Conservation (phyloP, 2,797 vertebrate species). For the Lacerta agilis region DNA sequence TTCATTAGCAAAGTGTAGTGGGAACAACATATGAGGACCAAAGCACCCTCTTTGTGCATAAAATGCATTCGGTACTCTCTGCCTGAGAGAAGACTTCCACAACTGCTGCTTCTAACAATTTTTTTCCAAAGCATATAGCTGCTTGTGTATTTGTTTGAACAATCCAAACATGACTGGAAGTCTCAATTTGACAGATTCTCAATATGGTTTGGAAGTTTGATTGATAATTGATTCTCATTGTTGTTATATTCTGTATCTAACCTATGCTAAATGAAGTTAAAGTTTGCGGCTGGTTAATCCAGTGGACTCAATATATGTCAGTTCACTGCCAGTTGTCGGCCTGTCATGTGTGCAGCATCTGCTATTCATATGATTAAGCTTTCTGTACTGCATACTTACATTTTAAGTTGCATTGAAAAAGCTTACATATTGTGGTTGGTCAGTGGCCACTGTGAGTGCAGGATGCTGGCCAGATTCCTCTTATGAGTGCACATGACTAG, state of each 20-base stretch:
- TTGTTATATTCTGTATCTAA: neutral
- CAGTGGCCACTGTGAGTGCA: too few species aligned
- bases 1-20: neutral
- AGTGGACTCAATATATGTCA: neutral
- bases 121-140: neutral
- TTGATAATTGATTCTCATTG: neutral
- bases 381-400: neutral
- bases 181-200: neutral
- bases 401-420: neutral
- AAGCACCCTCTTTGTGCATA: neutral
- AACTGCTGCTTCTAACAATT: neutral
- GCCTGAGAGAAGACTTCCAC: neutral
- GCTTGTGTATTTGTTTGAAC: neutral
- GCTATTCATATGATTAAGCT: neutral
- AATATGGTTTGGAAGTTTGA: neutral
- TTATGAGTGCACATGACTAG: neutral
- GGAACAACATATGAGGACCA: neutral
- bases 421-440: neutral
- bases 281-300: neutral
- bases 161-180: neutral
- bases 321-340: neutral
- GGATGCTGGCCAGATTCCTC: too few species aligned
- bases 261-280: neutral
- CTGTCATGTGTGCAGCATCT: neutral
- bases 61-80: neutral